Conservation (phyloP, 2,888 invertebrate genomes). For the Nymphalis c-album region DNA sequence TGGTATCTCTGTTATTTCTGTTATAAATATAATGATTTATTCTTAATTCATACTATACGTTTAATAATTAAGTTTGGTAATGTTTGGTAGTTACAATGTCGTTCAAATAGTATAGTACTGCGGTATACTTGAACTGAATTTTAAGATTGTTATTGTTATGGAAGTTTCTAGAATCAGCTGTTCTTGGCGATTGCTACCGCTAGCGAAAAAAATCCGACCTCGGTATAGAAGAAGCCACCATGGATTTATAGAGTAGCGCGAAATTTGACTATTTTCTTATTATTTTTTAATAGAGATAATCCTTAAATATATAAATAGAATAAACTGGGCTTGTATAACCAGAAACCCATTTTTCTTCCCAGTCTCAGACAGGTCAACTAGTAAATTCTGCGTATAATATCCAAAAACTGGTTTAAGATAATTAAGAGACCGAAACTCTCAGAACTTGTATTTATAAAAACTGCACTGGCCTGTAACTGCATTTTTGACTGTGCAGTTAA, state of each 20-base stretch:
- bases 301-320: no score
- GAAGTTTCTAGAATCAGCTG: conserved; percentile 77
- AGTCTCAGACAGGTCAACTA: neutral
- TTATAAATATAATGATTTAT: neutral
- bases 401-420: conserved; percentile 32
- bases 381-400: neutral
- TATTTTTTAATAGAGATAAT: no score
- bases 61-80: neutral
- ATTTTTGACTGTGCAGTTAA: neutral
- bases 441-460: conserved; percentile 36
- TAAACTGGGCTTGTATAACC: neutral
- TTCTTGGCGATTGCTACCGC: conserved; percentile 41
- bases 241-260: conserved; percentile 12
- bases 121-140: neutral
- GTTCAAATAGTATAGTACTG: neutral
- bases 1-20: neutral
- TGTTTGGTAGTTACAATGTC: neutral
- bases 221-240: conserved; percentile 42
- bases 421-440: conserved; percentile 30
- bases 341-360: neutral
- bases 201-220: conserved; percentile 7
- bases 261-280: conserved; percentile 14
- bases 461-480: conserved; percentile 21
- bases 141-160: conserved; percentile 33
- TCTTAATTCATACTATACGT: neutral